Percentiles rank a stretch among this genome's conserved stretches.
Conservation (phyloP, 2,113 vertebrate species). For the Orientallactaga bullata region DNA sequence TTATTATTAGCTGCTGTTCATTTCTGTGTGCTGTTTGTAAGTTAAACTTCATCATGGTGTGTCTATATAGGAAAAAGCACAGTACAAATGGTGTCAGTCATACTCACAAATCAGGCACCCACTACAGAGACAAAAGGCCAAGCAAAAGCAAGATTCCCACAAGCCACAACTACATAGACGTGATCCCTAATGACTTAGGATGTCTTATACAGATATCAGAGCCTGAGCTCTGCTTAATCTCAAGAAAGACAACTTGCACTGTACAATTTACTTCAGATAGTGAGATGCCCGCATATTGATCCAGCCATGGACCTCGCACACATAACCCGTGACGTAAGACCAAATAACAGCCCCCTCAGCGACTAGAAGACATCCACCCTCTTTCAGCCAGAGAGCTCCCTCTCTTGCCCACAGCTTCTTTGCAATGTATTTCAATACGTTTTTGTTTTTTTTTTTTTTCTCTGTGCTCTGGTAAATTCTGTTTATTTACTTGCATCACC, state of each 20-base stretch:
- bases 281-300: not conserved
- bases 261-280: not conserved
- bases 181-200: not conserved
- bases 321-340: not conserved
- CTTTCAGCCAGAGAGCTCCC: not conserved
- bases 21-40: not conserved
- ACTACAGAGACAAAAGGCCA: not conserved
- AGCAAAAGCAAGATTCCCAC: not conserved
- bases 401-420: not conserved
- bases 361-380: not conserved
- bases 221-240: not conserved
- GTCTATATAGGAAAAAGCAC: not conserved
- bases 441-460: not conserved
- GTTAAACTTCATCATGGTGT: not conserved
- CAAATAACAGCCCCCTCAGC: not conserved
- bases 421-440: not conserved
- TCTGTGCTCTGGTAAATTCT: not conserved
- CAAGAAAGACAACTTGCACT: not conserved
- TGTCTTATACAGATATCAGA: not conserved
- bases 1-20: not conserved
- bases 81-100: not conserved
- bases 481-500: not conserved
- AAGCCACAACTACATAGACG: not conserved
- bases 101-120: not conserved
- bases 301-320: not conserved